Evolutionary conservation across 2,888 invertebrate species (phyloP), one percentile per base, ranked within the genome.

Genomic region (Beris morrisii): DNA sequence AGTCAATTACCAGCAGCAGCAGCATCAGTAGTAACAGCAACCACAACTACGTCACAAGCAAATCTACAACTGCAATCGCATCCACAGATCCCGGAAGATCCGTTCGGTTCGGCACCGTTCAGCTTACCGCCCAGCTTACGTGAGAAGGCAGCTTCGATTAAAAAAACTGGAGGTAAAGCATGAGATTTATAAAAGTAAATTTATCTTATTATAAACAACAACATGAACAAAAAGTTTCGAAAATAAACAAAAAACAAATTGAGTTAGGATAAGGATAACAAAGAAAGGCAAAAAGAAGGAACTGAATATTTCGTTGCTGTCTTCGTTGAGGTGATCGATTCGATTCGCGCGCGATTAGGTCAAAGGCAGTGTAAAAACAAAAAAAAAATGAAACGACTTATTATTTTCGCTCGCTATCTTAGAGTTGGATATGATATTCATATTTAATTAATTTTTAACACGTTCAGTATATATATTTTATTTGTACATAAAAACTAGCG

Each of bases 31-130:
- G 12, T 48, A 46, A 48, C 54, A 7, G 48, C 55, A 12, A 55
- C 65, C 3, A 54, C 54, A 13, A 13, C 63, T 12, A 64, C 53
- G 28, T 63, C 54, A 38, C 67, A 63, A 64, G 52, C 13, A 63
- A 46, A 64, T 52, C 61, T 28, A 30, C 12, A 38, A 30, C 52
- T 38, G 43, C 32, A n/a, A 31, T 44, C 50, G 38, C 38, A 31
- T 31, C 71, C 75, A 64, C 83, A 84, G 58, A 76, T 84, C 65
- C 81, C 85, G 4, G 87, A 88, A 75, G 89, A 90, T 82, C 92
- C 92, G 13, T 93, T 93, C 79, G 88, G 90, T 73, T 88, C 89
- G 73, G 92, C 92, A 66, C 93, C 93, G 22, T 92, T 93, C 78
- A 89, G 86, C 82, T 83, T 88, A 78, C 88, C 89, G 54, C 79